Conservation (phyloP, 2,888 invertebrate species). For the Drosophila paramelanica region DNA sequence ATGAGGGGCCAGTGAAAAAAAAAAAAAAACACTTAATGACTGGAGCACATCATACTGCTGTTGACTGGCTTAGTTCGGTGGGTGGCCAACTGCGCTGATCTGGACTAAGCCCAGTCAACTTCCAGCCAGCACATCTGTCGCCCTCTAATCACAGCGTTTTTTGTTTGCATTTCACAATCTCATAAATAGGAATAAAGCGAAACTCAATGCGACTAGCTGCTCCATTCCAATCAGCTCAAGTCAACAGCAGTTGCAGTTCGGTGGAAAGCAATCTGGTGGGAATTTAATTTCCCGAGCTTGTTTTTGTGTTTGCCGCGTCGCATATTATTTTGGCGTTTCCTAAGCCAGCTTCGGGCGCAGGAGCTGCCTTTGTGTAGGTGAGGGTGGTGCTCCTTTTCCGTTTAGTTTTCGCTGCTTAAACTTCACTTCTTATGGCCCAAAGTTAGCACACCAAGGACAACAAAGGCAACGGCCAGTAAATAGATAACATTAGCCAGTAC, state of each 20-base stretch:
- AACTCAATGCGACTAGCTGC: conserved; percentile 48
- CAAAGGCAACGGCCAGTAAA: conserved; percentile 34
- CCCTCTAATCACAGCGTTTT: conserved; percentile 41
- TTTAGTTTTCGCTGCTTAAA: conserved; percentile 62
- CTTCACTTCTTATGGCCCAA: conserved; percentile 57
- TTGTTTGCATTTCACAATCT: conserved; percentile 69
- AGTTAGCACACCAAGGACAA: conserved; percentile 9
- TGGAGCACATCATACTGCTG: conserved; percentile 60
- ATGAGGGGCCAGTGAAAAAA: conserved; percentile 56
- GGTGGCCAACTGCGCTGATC: conserved; percentile 15
- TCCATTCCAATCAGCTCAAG: conserved; percentile 53
- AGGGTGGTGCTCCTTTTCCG: conserved; percentile 33
- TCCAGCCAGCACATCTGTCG: conserved; percentile 28
- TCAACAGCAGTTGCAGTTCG: conserved; percentile 43
- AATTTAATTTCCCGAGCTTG: conserved; percentile 56
- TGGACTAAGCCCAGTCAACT: conserved; percentile 36
- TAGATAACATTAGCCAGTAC: conserved; percentile 52
- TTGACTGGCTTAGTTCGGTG: conserved; percentile 52
- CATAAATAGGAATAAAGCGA: conserved; percentile 72
- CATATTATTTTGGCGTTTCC: conserved; percentile 56
- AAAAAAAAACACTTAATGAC: conserved; percentile 68
- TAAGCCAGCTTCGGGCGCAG: conserved; percentile 27
- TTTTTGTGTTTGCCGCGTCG: conserved; percentile 41
- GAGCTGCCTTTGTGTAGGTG: conserved; percentile 34
- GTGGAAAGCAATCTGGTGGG: conserved; percentile 45